A percentile compares a stretch with the other conserved stretches of the same genome.
Evolutionary conservation across 1,140 invertebrate genomes (phyloP).

Genomic region (Drosophila mojavensis): DNA sequence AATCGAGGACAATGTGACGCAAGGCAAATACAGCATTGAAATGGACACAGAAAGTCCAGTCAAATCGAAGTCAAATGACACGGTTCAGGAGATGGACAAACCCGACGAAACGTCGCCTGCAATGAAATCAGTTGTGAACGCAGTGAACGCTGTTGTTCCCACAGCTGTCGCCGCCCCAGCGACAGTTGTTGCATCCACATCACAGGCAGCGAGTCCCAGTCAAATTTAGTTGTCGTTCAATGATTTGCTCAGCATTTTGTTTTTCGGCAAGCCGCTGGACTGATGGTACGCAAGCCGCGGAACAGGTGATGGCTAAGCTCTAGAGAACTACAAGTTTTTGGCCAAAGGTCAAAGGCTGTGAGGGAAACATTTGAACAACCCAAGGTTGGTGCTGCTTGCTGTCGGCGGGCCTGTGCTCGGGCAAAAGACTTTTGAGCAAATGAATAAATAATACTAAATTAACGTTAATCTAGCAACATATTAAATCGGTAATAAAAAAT

Average conservation of each 20-base stretch:
- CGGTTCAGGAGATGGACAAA: constrained; percentile 29
- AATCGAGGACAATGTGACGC: constrained; percentile 32
- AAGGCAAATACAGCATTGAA: constrained; percentile 48
- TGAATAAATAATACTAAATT: constrained; percentile 43
- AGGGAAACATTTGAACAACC: constrained; percentile 46
- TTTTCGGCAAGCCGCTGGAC: constrained; percentile 78
- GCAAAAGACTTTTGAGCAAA: constrained; percentile 22
- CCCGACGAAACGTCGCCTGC: constrained; percentile 19
- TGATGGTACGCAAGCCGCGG: constrained; percentile 42
- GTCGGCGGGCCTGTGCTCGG: constrained; percentile 28
- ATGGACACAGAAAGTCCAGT: constrained; percentile 41
- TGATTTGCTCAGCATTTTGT: constrained; percentile 83
- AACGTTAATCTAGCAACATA: constrained; percentile 53
- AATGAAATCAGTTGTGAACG: constrained; percentile 11
- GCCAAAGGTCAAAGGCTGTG: constrained; percentile 62
- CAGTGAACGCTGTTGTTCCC: not conserved
- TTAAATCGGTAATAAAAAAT: constrained; percentile 31
- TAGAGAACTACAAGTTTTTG: constrained; percentile 59
- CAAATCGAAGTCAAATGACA: constrained; percentile 42
- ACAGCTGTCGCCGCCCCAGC: constrained; percentile 22
- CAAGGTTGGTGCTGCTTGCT: constrained; percentile 65
- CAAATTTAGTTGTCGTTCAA: constrained; percentile 84
- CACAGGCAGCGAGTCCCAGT: constrained; percentile 71
- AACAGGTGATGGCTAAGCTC: constrained; percentile 32
- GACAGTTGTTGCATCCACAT: constrained; percentile 57